These are phyloP conservation scores for Mayetiola destructor DNA, from an alignment of 2,888 invertebrate species.

Conservation along the genomic window DNA sequence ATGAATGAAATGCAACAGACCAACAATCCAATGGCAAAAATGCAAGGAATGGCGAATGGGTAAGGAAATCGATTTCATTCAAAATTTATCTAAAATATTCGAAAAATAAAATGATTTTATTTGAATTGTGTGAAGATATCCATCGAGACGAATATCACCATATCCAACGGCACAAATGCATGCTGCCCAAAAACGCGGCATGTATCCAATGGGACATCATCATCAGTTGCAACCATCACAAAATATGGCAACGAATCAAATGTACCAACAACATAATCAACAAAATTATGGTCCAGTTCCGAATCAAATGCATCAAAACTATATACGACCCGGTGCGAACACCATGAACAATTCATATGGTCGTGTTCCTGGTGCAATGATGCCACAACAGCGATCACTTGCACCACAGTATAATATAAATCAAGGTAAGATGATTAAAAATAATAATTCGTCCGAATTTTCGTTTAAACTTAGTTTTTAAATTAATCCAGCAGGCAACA, in stretches of 20 bases:
- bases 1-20: constrained; percentile 45
- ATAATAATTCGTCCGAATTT: constrained; percentile 24
- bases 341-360: constrained; percentile 23
- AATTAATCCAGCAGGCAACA: constrained; percentile 28
- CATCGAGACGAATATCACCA: constrained; percentile 68
- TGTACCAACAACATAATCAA: constrained; percentile 32
- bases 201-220: constrained; percentile 37
- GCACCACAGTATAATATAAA: constrained; percentile 20
- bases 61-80: background rate
- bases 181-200: constrained; percentile 55
- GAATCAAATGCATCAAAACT: constrained; percentile 40
- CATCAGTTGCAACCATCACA: constrained; percentile 40
- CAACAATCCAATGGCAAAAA: constrained; percentile 43
- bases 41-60: constrained; percentile 39
- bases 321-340: constrained; percentile 27
- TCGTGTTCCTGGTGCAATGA: constrained; percentile 23
- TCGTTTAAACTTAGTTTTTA: too few relatives aligned
- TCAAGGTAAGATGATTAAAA: too few relatives aligned
- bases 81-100: background rate
- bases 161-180: constrained; percentile 79
- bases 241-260: constrained; percentile 36
- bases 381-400: constrained; percentile 40
- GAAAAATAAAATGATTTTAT: background rate
- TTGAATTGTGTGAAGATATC: constrained; percentile 37
- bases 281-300: constrained; percentile 33